Evolutionary conservation across 2,797 vertebrate genomes (phyloP).

Genomic region (Rhynchonycteris naso): DNA sequence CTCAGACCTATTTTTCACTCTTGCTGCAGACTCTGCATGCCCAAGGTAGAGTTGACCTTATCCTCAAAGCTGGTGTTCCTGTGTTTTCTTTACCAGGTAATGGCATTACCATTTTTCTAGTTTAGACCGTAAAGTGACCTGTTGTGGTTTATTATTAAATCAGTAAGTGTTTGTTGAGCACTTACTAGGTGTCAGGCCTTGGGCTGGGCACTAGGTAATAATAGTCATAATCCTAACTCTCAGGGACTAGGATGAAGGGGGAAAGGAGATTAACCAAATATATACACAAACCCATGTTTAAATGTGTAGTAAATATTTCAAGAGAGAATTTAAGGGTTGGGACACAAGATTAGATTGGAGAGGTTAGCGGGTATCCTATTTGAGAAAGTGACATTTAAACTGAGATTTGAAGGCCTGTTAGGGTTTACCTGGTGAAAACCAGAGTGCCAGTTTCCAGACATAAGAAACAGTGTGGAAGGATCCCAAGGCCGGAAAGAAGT

Average conservation of each 20-base stretch:
- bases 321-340: background rate
- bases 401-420: background rate
- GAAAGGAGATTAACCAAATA: background rate
- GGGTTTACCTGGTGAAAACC: background rate
- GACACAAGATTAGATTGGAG: background rate
- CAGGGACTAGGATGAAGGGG: background rate
- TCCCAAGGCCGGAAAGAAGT: background rate
- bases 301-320: background rate
- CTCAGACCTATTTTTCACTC: background rate
- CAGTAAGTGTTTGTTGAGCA: background rate
- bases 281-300: background rate
- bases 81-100: background rate
- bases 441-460: background rate
- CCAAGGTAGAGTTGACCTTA: background rate
- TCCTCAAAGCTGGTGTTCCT: background rate
- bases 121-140: background rate
- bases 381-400: conserved; percentile 9
- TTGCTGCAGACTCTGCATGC: background rate
- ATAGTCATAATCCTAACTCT: background rate
- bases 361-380: background rate
- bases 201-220: background rate
- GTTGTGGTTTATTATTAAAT: conserved; percentile 8
- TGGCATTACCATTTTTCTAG: background rate
- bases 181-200: background rate
- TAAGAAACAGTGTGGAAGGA: background rate